Evolutionary conservation across 2,113 vertebrate species (phyloP).

Genomic region (Zootoca vivipara): DNA sequence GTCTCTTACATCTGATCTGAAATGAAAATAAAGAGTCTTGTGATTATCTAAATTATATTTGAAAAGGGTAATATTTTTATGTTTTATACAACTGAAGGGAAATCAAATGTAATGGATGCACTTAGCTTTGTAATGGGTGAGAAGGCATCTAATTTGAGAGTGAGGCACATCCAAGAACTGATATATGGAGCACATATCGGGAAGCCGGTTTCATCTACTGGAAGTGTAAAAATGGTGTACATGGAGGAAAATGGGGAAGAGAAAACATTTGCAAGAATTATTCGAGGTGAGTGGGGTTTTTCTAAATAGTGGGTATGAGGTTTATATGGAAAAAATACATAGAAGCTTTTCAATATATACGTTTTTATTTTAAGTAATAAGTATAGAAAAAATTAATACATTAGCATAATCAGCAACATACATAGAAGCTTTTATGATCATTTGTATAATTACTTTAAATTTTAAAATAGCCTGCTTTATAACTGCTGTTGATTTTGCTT

Average conservation of each 20-base stretch:
- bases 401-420: no score
- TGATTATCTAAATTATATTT: background rate
- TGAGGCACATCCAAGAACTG: slow-evolving; percentile 85
- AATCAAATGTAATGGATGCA: slow-evolving; percentile 97
- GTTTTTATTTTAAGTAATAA: no score
- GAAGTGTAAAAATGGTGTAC: slow-evolving; percentile 83
- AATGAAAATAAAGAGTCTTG: background rate
- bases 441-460: no score
- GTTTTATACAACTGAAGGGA: slow-evolving; percentile 74
- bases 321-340: background rate
- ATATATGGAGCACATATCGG: slow-evolving; percentile 91
- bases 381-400: no score
- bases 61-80: background rate
- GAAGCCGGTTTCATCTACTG: slow-evolving; percentile 78
- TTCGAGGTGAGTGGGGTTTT: slow-evolving; percentile 75
- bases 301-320: background rate
- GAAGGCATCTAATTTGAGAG: slow-evolving; percentile 80
- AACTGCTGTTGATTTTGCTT: no score
- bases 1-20: background rate
- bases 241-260: slow-evolving; percentile 78
- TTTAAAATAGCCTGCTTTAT: no score
- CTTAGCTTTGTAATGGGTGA: slow-evolving; percentile 92
- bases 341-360: no score
- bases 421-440: background rate
- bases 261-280: slow-evolving; percentile 83